Evolutionary conservation across 2,113 vertebrate genomes (phyloP).

Genomic region (Macrotis lagotis): DNA sequence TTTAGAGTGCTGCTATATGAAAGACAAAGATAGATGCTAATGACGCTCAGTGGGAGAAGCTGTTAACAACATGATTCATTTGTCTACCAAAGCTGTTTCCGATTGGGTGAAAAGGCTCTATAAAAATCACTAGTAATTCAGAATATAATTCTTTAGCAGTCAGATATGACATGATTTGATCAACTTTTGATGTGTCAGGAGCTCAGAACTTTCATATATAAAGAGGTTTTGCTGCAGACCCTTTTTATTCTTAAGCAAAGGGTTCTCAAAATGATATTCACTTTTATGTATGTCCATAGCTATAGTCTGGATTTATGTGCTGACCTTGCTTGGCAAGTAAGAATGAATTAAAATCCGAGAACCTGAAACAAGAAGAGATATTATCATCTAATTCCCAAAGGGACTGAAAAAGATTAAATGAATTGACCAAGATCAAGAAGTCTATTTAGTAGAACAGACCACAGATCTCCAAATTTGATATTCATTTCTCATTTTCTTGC

Average conservation of each 20-base stretch:
- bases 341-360: neutral
- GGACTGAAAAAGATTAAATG: neutral
- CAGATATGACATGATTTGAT: neutral
- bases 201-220: neutral
- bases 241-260: neutral
- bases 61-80: neutral
- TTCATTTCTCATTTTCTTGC: neutral
- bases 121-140: neutral
- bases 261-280: neutral
- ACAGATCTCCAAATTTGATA: neutral
- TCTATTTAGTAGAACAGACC: neutral
- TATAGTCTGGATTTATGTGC: neutral
- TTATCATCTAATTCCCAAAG: neutral
- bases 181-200: neutral
- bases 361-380: neutral
- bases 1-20: neutral
- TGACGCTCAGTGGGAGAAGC: neutral
- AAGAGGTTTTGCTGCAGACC: neutral
- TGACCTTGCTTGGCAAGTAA: neutral
- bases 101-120: neutral
- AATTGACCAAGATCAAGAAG: neutral
- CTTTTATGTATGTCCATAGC: neutral
- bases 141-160: neutral
- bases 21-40: neutral
- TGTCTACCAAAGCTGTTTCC: neutral